Evolutionary conservation across 1,140 invertebrate species (phyloP), one percentile per base, ranked within the genome.

Genomic region (Drosophila truncata): DNA sequence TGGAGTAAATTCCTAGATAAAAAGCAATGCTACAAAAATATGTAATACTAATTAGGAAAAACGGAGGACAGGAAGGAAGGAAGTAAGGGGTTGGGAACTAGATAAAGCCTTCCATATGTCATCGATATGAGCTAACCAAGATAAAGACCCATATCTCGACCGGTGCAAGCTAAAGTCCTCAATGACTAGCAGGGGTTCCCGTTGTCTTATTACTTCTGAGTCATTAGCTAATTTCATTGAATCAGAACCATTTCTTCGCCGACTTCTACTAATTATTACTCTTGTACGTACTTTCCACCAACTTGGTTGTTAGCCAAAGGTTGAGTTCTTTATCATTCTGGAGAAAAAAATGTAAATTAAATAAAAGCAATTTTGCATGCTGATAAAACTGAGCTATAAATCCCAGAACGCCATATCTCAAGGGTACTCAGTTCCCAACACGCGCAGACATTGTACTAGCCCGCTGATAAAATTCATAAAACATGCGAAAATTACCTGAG

Each of bases 21-120:
- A 46, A 70, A 54, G 16, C 29, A n/a, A 70, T 57, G 20, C 23
- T 50, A 57, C n/a, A 31, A 47, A 47, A 57, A 58, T 57, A 20
- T 46, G 65, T 58, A 71, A 18, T 39, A 55, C 27, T 69, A 55
- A 60, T 66, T 72, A 46, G 27, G 25, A 33, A 18, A 41, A 23
- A 47, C n/a, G 23, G 44, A 60, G 59, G 58, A 11, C 39, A 31
- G 42, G 35, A 47, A 59, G 44, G 49, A 50, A 54, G 39, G 39
- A 27, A 60, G 23, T 39, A 55, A 8, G 29, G 37, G 16, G n/a
- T 37, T 70, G 66, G 27, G n/a, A 37, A 29, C 47, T 23, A 55
- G 66, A 69, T 70, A 69, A 70, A 54, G 47, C 11, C 18, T 55
- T 70, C 14, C 37, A 70, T 35, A 55, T 70, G 64, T 44, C 23